A percentile compares a stretch with the other conserved stretches of the same genome.
These are phyloP conservation scores for Sebastes umbrosus DNA, from an alignment of 2,797 vertebrate genomes.

Conservation along the genomic window DNA sequence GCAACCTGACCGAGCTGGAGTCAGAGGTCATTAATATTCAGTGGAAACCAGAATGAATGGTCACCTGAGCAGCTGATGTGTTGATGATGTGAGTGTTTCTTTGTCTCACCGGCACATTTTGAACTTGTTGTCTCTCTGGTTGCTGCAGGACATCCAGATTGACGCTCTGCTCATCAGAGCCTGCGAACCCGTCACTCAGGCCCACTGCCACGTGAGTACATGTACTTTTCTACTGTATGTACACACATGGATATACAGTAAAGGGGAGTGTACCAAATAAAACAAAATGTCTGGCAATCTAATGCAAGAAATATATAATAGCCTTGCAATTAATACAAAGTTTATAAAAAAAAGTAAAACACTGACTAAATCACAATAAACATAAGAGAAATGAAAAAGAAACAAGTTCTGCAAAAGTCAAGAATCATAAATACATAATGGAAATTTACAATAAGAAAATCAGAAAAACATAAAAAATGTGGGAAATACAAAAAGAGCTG, in stretches of 20 bases:
- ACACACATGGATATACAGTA: not conserved
- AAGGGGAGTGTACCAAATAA: not conserved
- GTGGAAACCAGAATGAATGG: not conserved
- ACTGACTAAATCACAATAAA: not conserved
- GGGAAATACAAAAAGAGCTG: not conserved
- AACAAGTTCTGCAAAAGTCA: not conserved
- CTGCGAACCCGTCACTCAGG: constrained; percentile 93
- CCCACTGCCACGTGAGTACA: constrained; percentile 91
- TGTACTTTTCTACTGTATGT: not conserved
- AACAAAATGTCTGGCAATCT: not conserved
- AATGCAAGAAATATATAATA: not conserved
- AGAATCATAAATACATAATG: not conserved
- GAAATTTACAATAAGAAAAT: not conserved
- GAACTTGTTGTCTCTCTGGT: not conserved
- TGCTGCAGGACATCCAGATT: constrained; percentile 92
- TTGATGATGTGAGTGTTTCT: not conserved
- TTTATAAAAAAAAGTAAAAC: no score
- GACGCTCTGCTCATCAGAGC: constrained; percentile 95
- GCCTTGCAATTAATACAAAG: no score
- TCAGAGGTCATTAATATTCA: constrained; percentile 67
- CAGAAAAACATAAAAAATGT: not conserved
- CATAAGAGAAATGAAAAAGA: not conserved
- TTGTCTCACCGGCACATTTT: not conserved
- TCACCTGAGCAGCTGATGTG: not conserved
- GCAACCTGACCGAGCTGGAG: constrained; percentile 93